Base-by-base conservation (phyloP, 2,888 invertebrate genomes). In the Hofmannophila pseudospretella region DNA sequence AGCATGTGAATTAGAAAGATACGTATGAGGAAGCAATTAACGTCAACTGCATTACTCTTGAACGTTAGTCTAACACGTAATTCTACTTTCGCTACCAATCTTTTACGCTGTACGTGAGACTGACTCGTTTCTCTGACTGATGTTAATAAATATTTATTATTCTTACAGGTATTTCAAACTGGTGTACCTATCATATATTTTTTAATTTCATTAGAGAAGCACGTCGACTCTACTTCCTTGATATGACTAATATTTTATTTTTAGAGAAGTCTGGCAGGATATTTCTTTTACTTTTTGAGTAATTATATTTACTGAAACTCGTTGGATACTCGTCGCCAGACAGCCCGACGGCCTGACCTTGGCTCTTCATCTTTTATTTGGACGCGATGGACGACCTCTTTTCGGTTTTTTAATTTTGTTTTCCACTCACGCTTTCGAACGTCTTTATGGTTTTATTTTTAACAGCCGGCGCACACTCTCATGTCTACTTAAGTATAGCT, bases 11-110 rank as follows among this genome's bases (percentile, higher is more conserved):
- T 30, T 39, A 35, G 32, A 44, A 14, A 32, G 32, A 20, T 42
- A 40, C 38, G 35, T 22, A 58, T 40, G 45, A 65, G 68, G 64
- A 68, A 69, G 61, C 55, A 55, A 68, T 63, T 54, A 62, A 34
- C 25, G 47, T 47, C 37, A 47, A 50, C 46, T 49, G 41, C 40
- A 57, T 41, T 58, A 58, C 45, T 63, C 58, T 67, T 56, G 56
- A 66, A 57, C 50, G 52, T 54, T 54, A 49, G 41, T 44, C 41
- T 46, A 55, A 60, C 65, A 68, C 65, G 66, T 67, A 61, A 59
- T 59, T 54, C 42, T 51, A 46, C 58, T 69, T 67, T 64, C 58
- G 54, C 64, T 57, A 49, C 41, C 38, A 41, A 39, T 41, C 38
- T 49, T 46, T 45, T 44, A 11, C 19, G 11, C 16, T 19, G 33